Evolutionary conservation across 2,888 invertebrate genomes (phyloP), one percentile per base, ranked within the genome.

Genomic region (Endotricha flammealis): DNA sequence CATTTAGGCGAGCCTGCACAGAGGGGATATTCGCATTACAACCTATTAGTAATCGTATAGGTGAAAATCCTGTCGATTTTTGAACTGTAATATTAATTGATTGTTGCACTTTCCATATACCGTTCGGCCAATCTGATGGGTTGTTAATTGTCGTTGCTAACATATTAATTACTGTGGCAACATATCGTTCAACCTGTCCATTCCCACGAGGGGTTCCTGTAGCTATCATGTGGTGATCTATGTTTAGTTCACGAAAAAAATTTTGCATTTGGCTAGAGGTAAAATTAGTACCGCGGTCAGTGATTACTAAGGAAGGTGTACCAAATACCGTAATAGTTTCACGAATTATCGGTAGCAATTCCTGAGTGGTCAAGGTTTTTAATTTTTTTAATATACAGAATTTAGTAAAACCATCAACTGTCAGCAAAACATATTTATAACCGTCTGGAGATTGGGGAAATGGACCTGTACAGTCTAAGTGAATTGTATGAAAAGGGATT

Each of bases 331-430:
- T 53, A 0, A 60, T 29, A 2, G 43, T 49, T 1, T 57, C 53
- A 2, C 55, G 28, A 4, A 57, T 28, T 1, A 44, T 8, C 4
- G 39, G 28, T 0, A 55, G 5, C 2, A 55, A n/a, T 42, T 61
- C 60, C 0, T 29, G 10, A 1, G 32, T 28, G 13, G 2, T 41
- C 3, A 61, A 7, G 4, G 30, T 53, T 48, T 53, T 57, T 1
- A 62, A 32, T 0, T 52, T 46, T 41, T 52, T 55, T 1, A 61
- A n/a, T 1, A 57, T 7, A 38, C 48, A 50, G 34, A 53, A 62
- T 38, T 64, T 64, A 0, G 61, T 64, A 38, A 60, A 61, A 0
- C 53, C 54, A 29, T 60, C 59, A 0, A 64, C 12, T 1, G 54
- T n/a, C 1, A 58, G 1, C 1, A 63, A 29, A 0, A 63, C 34